These are phyloP conservation scores for Anthrax anthrax DNA, from an alignment of 2,888 invertebrate species.

Conservation along the genomic window DNA sequence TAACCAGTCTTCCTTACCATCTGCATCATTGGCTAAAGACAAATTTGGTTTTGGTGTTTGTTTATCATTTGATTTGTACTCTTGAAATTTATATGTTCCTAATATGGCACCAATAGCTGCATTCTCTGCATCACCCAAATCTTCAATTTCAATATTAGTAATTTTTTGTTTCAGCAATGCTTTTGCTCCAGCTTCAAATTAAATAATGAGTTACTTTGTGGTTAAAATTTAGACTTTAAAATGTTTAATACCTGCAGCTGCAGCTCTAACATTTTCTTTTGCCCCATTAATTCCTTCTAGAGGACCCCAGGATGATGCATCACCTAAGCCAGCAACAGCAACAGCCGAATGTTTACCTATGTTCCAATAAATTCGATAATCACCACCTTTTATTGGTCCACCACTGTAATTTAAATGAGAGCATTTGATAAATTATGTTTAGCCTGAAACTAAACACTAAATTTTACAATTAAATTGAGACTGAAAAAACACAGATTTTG, in stretches of 20 bases:
- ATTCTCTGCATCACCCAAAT: conserved; percentile 56
- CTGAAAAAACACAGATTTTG: no score
- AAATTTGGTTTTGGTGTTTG: conserved; percentile 6
- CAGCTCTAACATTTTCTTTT: conserved; percentile 52
- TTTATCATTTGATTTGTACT: conserved; percentile 9
- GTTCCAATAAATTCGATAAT: conserved; percentile 41
- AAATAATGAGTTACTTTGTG: background rate
- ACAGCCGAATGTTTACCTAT: conserved; percentile 45
- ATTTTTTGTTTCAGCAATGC: conserved; percentile 38
- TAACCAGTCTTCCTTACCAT: conserved; percentile 47
- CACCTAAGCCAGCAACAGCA: conserved; percentile 53
- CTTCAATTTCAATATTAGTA: conserved; percentile 45
- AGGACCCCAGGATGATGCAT: conserved; percentile 44
- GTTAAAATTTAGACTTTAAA: background rate
- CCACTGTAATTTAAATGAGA: no score
- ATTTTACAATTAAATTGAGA: no score
- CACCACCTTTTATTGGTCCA: conserved; percentile 9
- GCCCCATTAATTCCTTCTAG: conserved; percentile 52
- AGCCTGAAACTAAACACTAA: no score
- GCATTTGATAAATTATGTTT: no score
- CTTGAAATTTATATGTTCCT: conserved; percentile 46
- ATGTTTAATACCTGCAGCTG: conserved; percentile 36
- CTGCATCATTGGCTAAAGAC: conserved; percentile 21
- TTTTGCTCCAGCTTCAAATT: conserved; percentile 32
- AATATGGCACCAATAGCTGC: conserved; percentile 57